Evolutionary conservation across 1,140 invertebrate genomes (phyloP).

Genomic region (Pogonomyrmex californicus): DNA sequence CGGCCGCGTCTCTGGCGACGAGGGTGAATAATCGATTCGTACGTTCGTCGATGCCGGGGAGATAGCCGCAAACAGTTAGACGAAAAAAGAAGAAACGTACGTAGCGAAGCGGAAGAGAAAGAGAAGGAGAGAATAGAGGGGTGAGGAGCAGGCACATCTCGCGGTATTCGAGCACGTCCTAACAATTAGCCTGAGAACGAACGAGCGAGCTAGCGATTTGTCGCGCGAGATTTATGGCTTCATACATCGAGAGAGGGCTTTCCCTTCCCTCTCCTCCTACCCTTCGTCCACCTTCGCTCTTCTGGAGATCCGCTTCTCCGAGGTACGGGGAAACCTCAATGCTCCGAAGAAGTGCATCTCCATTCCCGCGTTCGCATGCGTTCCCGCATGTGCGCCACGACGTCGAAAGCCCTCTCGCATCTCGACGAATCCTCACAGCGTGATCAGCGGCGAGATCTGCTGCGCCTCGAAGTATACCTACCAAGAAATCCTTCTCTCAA

Average conservation of each 20-base stretch:
- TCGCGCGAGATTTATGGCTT: slow-evolving; percentile 81
- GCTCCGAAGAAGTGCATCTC: slow-evolving; percentile 46
- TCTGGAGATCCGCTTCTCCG: slow-evolving; percentile 26
- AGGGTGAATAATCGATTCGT: slow-evolving; percentile 75
- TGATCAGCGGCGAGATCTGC: slow-evolving; percentile 73
- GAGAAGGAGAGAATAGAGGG: slow-evolving; percentile 26
- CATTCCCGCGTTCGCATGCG: slow-evolving; percentile 46
- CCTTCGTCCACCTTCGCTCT: slow-evolving; percentile 18
- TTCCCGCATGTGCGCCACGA: slow-evolving; percentile 43
- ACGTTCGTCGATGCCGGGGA: slow-evolving; percentile 58
- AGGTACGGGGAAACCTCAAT: slow-evolving; percentile 52
- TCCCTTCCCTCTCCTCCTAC: slow-evolving; percentile 18
- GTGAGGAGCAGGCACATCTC: slow-evolving; percentile 40
- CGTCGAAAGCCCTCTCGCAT: slow-evolving; percentile 49
- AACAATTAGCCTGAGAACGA: slow-evolving; percentile 81
- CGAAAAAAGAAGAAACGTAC: slow-evolving; percentile 6
- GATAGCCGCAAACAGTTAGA: slow-evolving; percentile 48
- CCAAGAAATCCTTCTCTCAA: slow-evolving; percentile 62
- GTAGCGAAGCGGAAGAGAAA: slow-evolving; percentile 14
- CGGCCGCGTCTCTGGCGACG: slow-evolving; percentile 27
- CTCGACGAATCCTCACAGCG: slow-evolving; percentile 66
- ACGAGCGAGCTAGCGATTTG: slow-evolving; percentile 78
- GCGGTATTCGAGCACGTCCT: slow-evolving; percentile 76
- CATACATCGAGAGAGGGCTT: slow-evolving; percentile 72
- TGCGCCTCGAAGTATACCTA: slow-evolving; percentile 23